phyloP scores from a whole-genome alignment of 1,140 invertebrate species.

The Drosophila ananassae region DNA sequence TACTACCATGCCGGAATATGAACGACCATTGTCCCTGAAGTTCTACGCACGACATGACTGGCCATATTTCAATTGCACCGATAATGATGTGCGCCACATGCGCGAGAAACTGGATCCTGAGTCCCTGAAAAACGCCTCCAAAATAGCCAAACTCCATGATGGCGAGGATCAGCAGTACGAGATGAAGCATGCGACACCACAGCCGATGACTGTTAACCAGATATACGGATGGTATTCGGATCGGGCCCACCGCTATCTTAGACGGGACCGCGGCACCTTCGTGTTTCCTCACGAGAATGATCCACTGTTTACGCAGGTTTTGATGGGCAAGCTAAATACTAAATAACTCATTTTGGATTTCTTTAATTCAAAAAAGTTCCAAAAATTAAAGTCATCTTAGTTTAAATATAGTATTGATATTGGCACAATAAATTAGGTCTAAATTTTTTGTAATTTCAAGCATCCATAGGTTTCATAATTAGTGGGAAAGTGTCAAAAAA shows the following conservation, averaged over 20 bases:
- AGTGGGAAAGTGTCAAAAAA: background rate
- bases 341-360: background rate
- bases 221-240: slow-evolving; percentile 70
- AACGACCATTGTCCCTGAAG: slow-evolving; percentile 51
- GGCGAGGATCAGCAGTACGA: slow-evolving; percentile 21
- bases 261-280: slow-evolving; percentile 57
- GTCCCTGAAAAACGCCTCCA: slow-evolving; percentile 17
- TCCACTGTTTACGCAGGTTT: slow-evolving; percentile 55
- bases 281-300: slow-evolving; percentile 65
- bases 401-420: slow-evolving; percentile 22
- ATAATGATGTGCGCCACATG: slow-evolving; percentile 33
- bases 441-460: background rate
- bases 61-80: slow-evolving; percentile 58
- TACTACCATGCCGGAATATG: slow-evolving; percentile 34
- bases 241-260: slow-evolving; percentile 51
- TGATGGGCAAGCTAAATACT: slow-evolving; percentile 6
- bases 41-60: slow-evolving; percentile 70
- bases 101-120: slow-evolving; percentile 49
- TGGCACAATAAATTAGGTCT: background rate
- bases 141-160: background rate
- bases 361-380: background rate
- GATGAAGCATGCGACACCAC: slow-evolving; percentile 49
- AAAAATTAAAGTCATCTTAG: slow-evolving; percentile 28
- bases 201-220: slow-evolving; percentile 63
- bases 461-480: background rate